A percentile compares a stretch with the other conserved stretches of the same genome.
Conservation (phyloP, 2,797 vertebrate species). For the Siniperca undulata region DNA sequence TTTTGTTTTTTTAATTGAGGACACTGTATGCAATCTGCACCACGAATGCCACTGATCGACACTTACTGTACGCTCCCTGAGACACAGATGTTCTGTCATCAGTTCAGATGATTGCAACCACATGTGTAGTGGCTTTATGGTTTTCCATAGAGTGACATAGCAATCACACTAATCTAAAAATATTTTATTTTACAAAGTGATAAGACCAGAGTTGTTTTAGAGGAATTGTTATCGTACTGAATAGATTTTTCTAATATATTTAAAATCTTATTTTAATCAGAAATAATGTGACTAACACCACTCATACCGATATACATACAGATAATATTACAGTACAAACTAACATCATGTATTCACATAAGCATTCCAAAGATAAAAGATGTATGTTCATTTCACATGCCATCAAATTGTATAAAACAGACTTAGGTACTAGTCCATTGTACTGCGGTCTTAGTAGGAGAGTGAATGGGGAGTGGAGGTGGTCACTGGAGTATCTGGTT, state of each 20-base stretch:
- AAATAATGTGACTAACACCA: constrained; percentile 49
- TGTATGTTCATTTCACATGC: constrained; percentile 70
- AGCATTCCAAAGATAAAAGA: constrained; percentile 81
- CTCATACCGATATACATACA: constrained; percentile 52
- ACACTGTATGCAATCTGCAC: constrained; percentile 87
- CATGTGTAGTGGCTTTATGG: constrained; percentile 70
- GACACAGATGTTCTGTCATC: constrained; percentile 73
- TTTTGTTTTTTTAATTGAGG: constrained; percentile 69
- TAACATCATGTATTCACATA: constrained; percentile 58
- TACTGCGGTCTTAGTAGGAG: constrained; percentile 75
- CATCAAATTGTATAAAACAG: constrained; percentile 79
- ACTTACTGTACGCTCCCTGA: constrained; percentile 80
- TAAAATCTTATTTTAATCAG: constrained; percentile 71
- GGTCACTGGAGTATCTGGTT: constrained; percentile 78
- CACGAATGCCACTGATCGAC: constrained; percentile 84
- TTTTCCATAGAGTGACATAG: constrained; percentile 72
- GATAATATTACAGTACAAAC: constrained; percentile 57
- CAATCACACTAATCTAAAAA: constrained; percentile 67
- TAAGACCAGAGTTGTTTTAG: constrained; percentile 68
- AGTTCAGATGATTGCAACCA: constrained; percentile 71
- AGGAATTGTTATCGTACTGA: constrained; percentile 60
- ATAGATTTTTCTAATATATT: constrained; percentile 69
- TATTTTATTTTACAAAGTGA: constrained; percentile 70
- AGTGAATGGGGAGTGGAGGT: constrained; percentile 73
- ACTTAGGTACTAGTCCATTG: constrained; percentile 82